A percentile compares a stretch with the other conserved stretches of the same genome.
Evolutionary conservation across 2,113 vertebrate genomes (phyloP).

Genomic region (Phyllostomus hastatus): DNA sequence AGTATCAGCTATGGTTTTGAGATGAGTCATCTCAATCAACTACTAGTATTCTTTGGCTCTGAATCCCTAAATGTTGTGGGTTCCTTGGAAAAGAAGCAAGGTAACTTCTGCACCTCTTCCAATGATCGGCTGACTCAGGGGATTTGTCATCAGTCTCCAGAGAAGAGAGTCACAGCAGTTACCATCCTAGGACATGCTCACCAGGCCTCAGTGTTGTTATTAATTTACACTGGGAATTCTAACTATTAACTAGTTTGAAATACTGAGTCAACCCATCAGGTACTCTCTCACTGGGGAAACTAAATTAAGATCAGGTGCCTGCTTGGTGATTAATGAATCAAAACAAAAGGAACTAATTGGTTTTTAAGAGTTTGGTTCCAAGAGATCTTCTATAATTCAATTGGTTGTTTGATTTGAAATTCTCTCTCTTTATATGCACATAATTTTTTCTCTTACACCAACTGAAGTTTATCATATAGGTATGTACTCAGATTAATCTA

Average conservation of each 20-base stretch:
- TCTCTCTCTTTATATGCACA: neutral
- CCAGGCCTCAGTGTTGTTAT: neutral
- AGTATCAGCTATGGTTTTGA: neutral
- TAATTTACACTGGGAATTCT: neutral
- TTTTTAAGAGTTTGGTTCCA: neutral
- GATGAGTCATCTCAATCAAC: neutral
- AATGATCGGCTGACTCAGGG: neutral
- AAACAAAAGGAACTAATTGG: conserved; percentile 9
- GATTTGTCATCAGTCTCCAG: neutral
- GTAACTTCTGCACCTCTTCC: neutral
- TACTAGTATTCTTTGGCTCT: neutral
- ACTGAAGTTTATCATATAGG: neutral
- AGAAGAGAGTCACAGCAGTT: neutral
- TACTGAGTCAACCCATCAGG: neutral
- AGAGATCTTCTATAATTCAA: neutral
- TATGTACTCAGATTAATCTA: neutral
- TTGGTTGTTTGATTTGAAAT: conserved; percentile 28
- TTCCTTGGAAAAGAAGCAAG: neutral
- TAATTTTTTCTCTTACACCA: neutral
- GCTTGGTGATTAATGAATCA: neutral
- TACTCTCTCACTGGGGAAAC: neutral
- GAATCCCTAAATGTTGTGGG: neutral
- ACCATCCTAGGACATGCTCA: neutral
- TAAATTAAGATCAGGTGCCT: neutral
- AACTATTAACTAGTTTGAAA: neutral